Conservation (phyloP, 2,888 invertebrate genomes). For the Tortrix viridana region DNA sequence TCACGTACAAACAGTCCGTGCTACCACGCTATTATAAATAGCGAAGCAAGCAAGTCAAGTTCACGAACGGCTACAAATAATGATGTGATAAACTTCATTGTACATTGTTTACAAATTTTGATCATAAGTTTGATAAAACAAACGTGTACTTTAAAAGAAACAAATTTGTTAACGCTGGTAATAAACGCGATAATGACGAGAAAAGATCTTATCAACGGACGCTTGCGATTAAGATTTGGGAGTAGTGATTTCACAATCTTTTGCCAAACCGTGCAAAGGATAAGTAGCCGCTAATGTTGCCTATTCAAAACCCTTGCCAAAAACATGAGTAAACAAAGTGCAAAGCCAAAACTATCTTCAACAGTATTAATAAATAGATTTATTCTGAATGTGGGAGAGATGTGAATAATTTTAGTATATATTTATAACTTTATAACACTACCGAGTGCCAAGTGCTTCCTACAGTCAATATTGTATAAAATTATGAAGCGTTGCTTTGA, state of each 20-base stretch:
- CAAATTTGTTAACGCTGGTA: background rate
- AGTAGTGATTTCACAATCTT: background rate
- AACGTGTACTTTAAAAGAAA: background rate
- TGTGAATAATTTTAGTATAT: constrained; percentile 6
- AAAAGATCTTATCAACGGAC: background rate
- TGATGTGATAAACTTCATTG: constrained; percentile 5
- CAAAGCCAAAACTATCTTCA: constrained; percentile 1
- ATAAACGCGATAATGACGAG: background rate
- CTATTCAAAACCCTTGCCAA: constrained; percentile 17
- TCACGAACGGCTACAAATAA: constrained; percentile 24
- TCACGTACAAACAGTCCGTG: constrained; percentile 35
- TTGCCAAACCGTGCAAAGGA: background rate
- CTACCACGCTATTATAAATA: constrained; percentile 15
- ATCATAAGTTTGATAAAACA: background rate
- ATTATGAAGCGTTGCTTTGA: no score
- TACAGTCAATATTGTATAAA: no score
- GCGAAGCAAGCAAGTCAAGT: constrained; percentile 28
- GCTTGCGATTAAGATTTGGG: no score
- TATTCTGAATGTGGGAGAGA: background rate
- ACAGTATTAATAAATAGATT: constrained; percentile 2
- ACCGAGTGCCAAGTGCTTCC: no score
- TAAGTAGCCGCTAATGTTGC: background rate
- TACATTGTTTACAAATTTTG: constrained; percentile 15
- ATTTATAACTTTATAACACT: background rate
- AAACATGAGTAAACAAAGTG: constrained; percentile 17